Percentiles rank a stretch among this genome's conserved stretches.
These are phyloP conservation scores for Spilosoma lubricipeda DNA, from an alignment of 2,888 invertebrate species.

Conservation along the genomic window DNA sequence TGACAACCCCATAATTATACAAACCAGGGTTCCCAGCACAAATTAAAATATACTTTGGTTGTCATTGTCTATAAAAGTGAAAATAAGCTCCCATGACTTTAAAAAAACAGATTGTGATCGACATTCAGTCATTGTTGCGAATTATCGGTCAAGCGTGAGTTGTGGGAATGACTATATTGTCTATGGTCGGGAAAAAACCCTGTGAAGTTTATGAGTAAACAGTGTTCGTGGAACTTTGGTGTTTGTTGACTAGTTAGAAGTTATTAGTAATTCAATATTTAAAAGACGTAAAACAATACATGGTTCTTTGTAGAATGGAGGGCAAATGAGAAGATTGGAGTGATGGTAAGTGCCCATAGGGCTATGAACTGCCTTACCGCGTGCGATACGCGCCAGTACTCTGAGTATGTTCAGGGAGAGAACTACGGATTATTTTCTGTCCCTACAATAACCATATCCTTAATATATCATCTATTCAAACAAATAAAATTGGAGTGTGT, in stretches of 20 bases:
- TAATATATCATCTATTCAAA: too few relatives aligned
- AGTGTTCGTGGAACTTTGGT: conserved; percentile 31
- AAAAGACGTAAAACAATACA: not conserved
- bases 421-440: too few relatives aligned
- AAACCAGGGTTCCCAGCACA: conserved; percentile 41
- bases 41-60: conserved; percentile 35
- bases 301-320: not conserved
- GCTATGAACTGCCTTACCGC: too few relatives aligned
- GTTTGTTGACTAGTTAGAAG: not conserved
- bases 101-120: conserved; percentile 57
- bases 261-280: not conserved
- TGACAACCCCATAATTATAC: conserved; percentile 23
- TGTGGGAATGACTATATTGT: conserved; percentile 39
- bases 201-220: conserved; percentile 26
- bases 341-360: not conserved
- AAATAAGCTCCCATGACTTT: conserved; percentile 53
- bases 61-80: conserved; percentile 56
- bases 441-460: too few relatives aligned
- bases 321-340: not conserved
- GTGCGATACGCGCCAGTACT: too few relatives aligned
- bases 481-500: too few relatives aligned
- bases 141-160: conserved; percentile 51
- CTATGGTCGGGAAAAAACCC: conserved; percentile 24
- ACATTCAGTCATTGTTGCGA: conserved; percentile 44
- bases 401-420: too few relatives aligned